A percentile compares a stretch with the other conserved stretches of the same genome.
Conservation (phyloP, 2,888 invertebrate genomes). For the Autographa pulchrina region DNA sequence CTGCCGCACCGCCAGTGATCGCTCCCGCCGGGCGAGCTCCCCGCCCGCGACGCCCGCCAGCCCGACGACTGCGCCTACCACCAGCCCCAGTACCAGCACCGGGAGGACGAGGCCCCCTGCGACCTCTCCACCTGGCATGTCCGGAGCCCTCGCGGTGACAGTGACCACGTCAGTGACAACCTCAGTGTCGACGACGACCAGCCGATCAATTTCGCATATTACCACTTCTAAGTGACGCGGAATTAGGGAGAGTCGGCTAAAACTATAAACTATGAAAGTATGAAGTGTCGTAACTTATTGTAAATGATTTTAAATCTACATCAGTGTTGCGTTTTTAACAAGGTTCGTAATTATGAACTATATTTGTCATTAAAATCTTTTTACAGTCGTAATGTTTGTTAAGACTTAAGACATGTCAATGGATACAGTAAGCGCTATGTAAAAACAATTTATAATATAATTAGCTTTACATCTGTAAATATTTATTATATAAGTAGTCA, state of each 20-base stretch:
- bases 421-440: constrained; percentile 58
- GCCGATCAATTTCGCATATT: constrained; percentile 86
- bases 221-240: constrained; percentile 77
- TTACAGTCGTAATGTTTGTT: constrained; percentile 37
- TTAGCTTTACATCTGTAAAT: constrained; percentile 69
- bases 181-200: constrained; percentile 70
- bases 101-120: constrained; percentile 78
- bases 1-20: constrained; percentile 85
- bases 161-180: constrained; percentile 58
- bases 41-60: constrained; percentile 54
- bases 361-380: constrained; percentile 42
- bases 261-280: constrained; percentile 1
- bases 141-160: constrained; percentile 54
- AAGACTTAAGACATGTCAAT: constrained; percentile 39
- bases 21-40: constrained; percentile 69
- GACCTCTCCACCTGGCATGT: constrained; percentile 83
- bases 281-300: background rate
- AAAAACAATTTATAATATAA: constrained; percentile 59
- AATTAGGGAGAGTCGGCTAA: constrained; percentile 18
- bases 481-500: constrained; percentile 76
- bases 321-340: constrained; percentile 11
- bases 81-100: constrained; percentile 57
- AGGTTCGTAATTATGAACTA: constrained; percentile 31
- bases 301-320: background rate
- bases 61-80: constrained; percentile 52